Percentiles rank a stretch among this genome's conserved stretches.
Evolutionary conservation across 2,888 invertebrate genomes (phyloP).

Genomic region (Timema podura): DNA sequence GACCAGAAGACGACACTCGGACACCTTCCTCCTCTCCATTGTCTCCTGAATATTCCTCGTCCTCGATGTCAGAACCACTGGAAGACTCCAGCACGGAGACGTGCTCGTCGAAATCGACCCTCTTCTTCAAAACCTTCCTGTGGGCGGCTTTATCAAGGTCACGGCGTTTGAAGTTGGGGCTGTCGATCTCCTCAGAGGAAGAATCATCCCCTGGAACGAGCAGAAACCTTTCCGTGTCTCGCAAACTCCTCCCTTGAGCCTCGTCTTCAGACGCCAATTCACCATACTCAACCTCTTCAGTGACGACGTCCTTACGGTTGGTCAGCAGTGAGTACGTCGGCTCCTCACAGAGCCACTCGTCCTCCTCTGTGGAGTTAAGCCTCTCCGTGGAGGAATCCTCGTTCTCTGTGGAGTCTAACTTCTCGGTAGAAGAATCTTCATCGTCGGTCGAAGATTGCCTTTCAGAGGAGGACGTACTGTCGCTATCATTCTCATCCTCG

Average conservation of each 20-base stretch:
- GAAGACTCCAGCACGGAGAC: background rate
- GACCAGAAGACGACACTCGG: too few relatives aligned
- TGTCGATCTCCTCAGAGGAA: background rate
- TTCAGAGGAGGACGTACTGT: too few relatives aligned
- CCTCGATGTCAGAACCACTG: background rate
- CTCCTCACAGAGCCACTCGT: slow-evolving; percentile 11
- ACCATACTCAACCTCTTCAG: slow-evolving; percentile 5
- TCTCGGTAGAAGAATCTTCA: background rate
- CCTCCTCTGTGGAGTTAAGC: background rate
- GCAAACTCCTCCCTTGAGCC: background rate
- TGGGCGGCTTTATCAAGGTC: background rate
- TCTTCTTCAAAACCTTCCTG: background rate
- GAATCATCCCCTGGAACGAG: background rate
- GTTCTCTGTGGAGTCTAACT: background rate
- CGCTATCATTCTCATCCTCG: too few relatives aligned
- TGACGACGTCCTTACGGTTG: background rate
- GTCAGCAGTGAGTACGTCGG: slow-evolving; percentile 4
- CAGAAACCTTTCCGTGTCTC: background rate
- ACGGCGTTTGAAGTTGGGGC: background rate
- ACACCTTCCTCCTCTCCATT: too few relatives aligned
- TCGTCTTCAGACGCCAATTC: background rate
- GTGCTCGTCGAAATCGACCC: slow-evolving; percentile 12
- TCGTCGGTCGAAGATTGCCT: background rate
- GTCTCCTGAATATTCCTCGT: too few relatives aligned
- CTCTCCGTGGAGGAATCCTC: background rate